phyloP scores from a whole-genome alignment of 2,113 vertebrate genomes.

The Laticauda laticaudata region DNA sequence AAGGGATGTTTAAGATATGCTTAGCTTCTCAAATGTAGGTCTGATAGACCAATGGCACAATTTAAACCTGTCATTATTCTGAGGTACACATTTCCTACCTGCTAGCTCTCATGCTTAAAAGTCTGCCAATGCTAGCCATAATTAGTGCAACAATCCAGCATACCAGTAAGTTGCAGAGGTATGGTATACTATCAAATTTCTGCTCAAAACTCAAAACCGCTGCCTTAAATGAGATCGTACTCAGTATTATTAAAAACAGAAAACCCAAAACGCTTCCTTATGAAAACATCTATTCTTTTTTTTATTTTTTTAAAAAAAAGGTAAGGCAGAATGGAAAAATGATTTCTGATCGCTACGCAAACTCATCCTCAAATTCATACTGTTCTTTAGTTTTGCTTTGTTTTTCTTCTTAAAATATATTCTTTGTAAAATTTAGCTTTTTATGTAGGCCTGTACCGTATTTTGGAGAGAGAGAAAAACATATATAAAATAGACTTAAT shows the following conservation, averaged over 20 bases:
- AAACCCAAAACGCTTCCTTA: constrained; percentile 36
- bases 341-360: constrained; percentile 63
- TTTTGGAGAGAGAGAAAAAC: constrained; percentile 57
- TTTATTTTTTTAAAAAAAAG: neutral
- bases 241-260: constrained; percentile 37
- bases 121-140: constrained; percentile 38
- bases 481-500: constrained; percentile 73
- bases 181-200: constrained; percentile 52
- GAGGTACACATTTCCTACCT: constrained; percentile 44
- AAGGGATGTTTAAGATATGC: constrained; percentile 44
- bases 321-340: constrained; percentile 53
- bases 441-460: constrained; percentile 73
- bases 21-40: constrained; percentile 54
- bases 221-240: constrained; percentile 33
- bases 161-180: constrained; percentile 63
- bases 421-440: constrained; percentile 79
- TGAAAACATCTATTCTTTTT: constrained; percentile 51
- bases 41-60: constrained; percentile 59
- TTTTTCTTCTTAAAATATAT: constrained; percentile 68
- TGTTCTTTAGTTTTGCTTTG: neutral
- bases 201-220: constrained; percentile 45
- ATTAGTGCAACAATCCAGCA: constrained; percentile 64
- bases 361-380: constrained; percentile 55
- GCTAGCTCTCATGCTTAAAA: constrained; percentile 43
- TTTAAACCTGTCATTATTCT: constrained; percentile 47